These are phyloP conservation scores for Tinamus major DNA, from an alignment of 2,797 vertebrate genomes.

Conservation along the genomic window DNA sequence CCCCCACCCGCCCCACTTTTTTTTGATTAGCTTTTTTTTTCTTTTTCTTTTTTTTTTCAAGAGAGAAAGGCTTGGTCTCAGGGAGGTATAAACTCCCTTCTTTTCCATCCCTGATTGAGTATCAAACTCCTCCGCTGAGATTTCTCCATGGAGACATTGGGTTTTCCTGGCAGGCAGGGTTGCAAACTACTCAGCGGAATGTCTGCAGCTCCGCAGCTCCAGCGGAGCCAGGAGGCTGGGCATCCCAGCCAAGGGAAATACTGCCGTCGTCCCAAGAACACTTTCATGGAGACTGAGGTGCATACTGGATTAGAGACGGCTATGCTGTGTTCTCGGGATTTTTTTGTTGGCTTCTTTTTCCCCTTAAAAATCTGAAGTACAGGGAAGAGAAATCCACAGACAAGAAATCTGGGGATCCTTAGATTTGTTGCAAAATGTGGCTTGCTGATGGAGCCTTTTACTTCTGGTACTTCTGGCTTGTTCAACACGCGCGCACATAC, in stretches of 20 bases:
- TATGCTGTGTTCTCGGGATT: neutral
- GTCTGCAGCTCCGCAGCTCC: conserved; percentile 65
- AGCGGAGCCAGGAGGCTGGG: conserved; percentile 75
- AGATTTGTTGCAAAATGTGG: conserved; percentile 41
- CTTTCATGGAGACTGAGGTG: conserved; percentile 65
- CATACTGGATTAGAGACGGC: conserved; percentile 45
- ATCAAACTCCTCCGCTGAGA: conserved; percentile 46
- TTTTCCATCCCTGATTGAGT: conserved; percentile 50
- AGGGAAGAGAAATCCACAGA: conserved; percentile 2
- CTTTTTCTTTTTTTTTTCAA: neutral
- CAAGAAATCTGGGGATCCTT: conserved; percentile 33
- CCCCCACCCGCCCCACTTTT: neutral
- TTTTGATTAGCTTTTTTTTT: neutral
- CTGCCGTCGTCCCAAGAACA: conserved; percentile 68
- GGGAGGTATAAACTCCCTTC: conserved; percentile 51
- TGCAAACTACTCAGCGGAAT: conserved; percentile 71
- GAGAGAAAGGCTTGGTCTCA: conserved; percentile 31
- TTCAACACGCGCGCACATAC: neutral
- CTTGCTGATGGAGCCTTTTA: conserved; percentile 45
- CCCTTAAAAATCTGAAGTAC: neutral
- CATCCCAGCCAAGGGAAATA: conserved; percentile 81
- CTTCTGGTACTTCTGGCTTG: conserved; percentile 46
- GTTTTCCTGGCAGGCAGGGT: conserved; percentile 77
- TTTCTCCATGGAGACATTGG: conserved; percentile 73
- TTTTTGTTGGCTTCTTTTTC: conserved; percentile 14